A percentile compares a stretch with the other conserved stretches of the same genome.
Conservation (phyloP, 1,140 invertebrate genomes). For the Antheraea mylitta region DNA sequence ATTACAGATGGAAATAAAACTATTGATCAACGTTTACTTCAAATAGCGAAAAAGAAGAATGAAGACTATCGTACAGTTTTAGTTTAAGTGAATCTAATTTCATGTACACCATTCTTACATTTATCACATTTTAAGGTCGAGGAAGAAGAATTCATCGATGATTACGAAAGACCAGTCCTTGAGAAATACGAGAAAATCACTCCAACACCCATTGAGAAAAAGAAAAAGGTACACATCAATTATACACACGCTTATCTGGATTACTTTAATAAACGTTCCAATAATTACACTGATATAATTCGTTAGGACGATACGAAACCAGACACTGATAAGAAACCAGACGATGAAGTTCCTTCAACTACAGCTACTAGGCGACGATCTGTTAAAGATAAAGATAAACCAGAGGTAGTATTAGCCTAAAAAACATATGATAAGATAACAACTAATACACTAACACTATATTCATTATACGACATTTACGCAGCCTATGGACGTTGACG, state of each 20-base stretch:
- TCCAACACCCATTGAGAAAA: constrained; percentile 73
- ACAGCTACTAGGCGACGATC: constrained; percentile 60
- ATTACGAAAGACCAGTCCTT: constrained; percentile 83
- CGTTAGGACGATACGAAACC: background rate
- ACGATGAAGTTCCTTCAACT: constrained; percentile 58
- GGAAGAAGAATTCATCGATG: constrained; percentile 74
- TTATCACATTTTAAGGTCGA: constrained; percentile 70
- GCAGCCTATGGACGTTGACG: constrained; percentile 72
- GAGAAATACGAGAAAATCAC: constrained; percentile 82
- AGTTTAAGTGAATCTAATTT: background rate
- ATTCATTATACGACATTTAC: constrained; percentile 22
- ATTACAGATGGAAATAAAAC: constrained; percentile 3
- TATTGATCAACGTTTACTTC: too few species aligned
- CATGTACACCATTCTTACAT: constrained; percentile 14
- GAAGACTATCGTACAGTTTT: too few species aligned
- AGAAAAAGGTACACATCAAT: constrained; percentile 63
- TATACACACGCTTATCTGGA: background rate
- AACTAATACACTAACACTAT: background rate
- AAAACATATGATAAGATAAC: constrained; percentile 8
- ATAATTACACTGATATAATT: background rate
- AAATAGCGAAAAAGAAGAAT: too few species aligned
- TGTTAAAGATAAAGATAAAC: constrained; percentile 65
- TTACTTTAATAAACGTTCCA: background rate
- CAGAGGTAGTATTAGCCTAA: constrained; percentile 51
- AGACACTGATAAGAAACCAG: constrained; percentile 49